Evolutionary conservation across 2,888 invertebrate species (phyloP).

Genomic region (Drosophila peninsularis): DNA sequence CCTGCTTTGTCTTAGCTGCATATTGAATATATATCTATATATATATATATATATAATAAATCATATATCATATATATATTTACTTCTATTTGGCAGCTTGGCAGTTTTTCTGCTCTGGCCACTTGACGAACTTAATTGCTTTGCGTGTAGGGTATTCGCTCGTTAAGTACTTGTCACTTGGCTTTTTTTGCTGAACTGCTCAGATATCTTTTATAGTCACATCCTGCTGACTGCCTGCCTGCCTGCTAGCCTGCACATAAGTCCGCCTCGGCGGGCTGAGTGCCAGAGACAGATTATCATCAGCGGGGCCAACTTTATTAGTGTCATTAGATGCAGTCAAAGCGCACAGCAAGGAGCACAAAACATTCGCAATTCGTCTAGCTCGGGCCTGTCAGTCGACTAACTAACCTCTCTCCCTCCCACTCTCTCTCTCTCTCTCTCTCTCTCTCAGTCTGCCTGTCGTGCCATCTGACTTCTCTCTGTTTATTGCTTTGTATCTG

Average conservation of each 20-base stretch:
- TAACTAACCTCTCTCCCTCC: slow-evolving; percentile 3
- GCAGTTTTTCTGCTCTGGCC: neutral
- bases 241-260: slow-evolving; percentile 8
- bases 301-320: slow-evolving; percentile 75
- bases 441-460: slow-evolving; percentile 8
- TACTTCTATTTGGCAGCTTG: too few relatives aligned
- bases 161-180: slow-evolving; percentile 7
- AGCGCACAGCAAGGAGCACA: slow-evolving; percentile 66
- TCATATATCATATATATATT: neutral
- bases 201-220: slow-evolving; percentile 58
- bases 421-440: neutral
- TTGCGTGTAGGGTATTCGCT: slow-evolving; percentile 5
- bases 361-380: slow-evolving; percentile 44
- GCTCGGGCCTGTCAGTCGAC: slow-evolving; percentile 12
- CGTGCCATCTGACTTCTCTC: slow-evolving; percentile 2
- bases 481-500: slow-evolving; percentile 39
- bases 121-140: neutral
- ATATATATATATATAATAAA: neutral
- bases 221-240: slow-evolving; percentile 49
- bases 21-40: neutral
- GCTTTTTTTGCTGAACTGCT: slow-evolving; percentile 5
- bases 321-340: slow-evolving; percentile 77
- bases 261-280: slow-evolving; percentile 24
- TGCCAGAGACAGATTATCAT: slow-evolving; percentile 76
- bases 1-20: neutral